Conservation (phyloP, 2,888 invertebrate species). For the Troides oblongomaculatus region DNA sequence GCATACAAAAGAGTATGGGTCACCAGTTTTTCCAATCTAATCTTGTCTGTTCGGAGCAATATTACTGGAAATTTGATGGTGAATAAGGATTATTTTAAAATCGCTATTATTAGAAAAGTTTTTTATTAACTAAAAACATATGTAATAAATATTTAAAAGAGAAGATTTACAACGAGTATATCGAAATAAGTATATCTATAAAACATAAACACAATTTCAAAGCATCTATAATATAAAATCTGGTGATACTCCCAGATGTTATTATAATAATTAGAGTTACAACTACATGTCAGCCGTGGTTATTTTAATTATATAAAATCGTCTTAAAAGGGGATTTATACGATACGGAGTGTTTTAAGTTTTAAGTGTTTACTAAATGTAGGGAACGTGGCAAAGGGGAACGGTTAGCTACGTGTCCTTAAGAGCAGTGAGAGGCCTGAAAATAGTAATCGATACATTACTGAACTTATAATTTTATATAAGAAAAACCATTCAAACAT, state of each 20-base stretch:
- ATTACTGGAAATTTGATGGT: background rate
- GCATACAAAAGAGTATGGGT: constrained; percentile 2
- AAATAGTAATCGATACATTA: background rate
- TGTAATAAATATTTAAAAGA: too few relatives aligned
- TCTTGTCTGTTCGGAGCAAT: background rate
- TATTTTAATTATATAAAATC: background rate
- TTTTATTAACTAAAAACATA: too few relatives aligned
- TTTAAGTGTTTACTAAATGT: constrained; percentile 14
- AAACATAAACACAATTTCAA: too few relatives aligned
- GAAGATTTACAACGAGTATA: too few relatives aligned
- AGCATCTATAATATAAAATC: too few relatives aligned
- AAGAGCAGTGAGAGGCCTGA: background rate
- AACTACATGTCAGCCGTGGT: background rate
- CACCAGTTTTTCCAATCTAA: constrained; percentile 17
- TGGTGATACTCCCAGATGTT: too few relatives aligned
- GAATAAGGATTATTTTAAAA: background rate
- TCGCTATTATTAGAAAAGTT: too few relatives aligned
- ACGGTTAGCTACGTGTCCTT: background rate
- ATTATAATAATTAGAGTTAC: background rate
- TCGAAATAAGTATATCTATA: too few relatives aligned
- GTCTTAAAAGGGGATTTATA: background rate
- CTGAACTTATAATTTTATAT: background rate
- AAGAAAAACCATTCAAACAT: background rate
- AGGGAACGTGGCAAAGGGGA: constrained; percentile 5
- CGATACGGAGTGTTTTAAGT: background rate